phyloP scores from a whole-genome alignment of 1,140 invertebrate genomes.

The Glomeris maerens region DNA sequence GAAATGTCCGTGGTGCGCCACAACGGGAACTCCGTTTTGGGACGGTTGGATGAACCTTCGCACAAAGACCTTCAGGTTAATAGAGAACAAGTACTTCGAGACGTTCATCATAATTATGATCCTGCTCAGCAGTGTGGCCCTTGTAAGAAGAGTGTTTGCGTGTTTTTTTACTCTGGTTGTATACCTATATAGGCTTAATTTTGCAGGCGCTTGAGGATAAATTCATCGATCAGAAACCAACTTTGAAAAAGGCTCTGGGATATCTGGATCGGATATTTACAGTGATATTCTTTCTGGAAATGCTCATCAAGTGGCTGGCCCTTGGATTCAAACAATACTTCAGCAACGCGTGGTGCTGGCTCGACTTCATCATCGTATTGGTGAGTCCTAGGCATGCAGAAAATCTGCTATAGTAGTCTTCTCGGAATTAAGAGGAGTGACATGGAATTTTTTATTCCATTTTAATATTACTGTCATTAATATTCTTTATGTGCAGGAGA shows the following conservation, averaged over 20 bases:
- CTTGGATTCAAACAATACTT: conserved; percentile 95
- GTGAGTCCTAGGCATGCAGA: conserved; percentile 62
- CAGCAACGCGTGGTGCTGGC: conserved; percentile 97
- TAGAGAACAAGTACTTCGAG: conserved; percentile 99
- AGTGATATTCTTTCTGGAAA: conserved; percentile 94
- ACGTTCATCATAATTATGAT: conserved; percentile 98
- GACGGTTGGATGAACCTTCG: conserved; percentile 83
- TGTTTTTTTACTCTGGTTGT: conserved; percentile 13
- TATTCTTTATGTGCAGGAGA: no score
- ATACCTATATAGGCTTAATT: no score
- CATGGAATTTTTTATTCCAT: no score
- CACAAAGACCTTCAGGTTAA: conserved; percentile 82
- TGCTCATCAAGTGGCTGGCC: conserved; percentile 97
- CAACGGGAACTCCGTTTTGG: conserved; percentile 55
- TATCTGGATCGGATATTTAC: conserved; percentile 98
- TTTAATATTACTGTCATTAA: no score
- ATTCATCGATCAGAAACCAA: conserved; percentile 71
- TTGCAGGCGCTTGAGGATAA: conserved; percentile 91
- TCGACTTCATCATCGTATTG: conserved; percentile 97
- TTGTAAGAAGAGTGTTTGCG: conserved; percentile 56
- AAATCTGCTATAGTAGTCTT: no score
- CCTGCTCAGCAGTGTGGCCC: conserved; percentile 85
- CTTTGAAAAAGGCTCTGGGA: conserved; percentile 79
- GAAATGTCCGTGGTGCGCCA: conserved; percentile 32
- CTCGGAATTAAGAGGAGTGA: no score